Conservation (phyloP, 2,797 vertebrate species). For the Amblyopsis hoosieri region DNA sequence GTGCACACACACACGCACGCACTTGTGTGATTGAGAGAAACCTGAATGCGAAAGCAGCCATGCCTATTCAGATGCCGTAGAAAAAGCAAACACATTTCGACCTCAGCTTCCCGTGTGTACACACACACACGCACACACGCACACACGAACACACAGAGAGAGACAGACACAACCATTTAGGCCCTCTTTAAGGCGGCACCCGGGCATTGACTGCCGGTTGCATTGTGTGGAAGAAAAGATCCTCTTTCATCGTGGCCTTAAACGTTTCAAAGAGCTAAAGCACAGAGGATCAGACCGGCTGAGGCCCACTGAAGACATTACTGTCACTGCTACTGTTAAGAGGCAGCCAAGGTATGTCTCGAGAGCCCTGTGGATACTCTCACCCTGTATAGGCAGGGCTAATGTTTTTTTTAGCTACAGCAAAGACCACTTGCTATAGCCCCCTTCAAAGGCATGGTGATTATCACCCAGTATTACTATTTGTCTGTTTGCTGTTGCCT, state of each 20-base stretch:
- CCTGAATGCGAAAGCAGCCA: conserved; percentile 66
- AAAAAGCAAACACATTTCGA: conserved; percentile 67
- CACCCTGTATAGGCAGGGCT: too few species aligned
- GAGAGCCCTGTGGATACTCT: conserved; percentile 29
- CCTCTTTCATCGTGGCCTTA: conserved; percentile 69
- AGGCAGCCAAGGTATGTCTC: conserved; percentile 66
- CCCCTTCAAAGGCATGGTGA: conserved; percentile 57
- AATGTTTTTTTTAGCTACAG: too few species aligned
- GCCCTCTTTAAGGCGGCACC: conserved; percentile 59
- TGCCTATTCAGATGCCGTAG: conserved; percentile 60
- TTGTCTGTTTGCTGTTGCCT: conserved; percentile 47
- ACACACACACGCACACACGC: not conserved
- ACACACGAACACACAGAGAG: conserved; percentile 10
- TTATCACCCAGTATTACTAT: conserved; percentile 46
- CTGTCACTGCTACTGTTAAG: conserved; percentile 65
- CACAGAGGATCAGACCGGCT: conserved; percentile 67
- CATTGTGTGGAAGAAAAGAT: conserved; percentile 71
- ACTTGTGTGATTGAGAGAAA: conserved; percentile 62
- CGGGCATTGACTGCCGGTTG: conserved; percentile 61
- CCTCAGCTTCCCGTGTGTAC: conserved; percentile 28
- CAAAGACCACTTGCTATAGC: conserved; percentile 64
- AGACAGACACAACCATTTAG: conserved; percentile 57
- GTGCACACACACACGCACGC: conserved; percentile 34
- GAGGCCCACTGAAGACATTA: conserved; percentile 68
- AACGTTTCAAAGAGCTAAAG: conserved; percentile 70